Conservation (phyloP, 92 coral and sea anemone genomes). For the Siderastrea radians region DNA sequence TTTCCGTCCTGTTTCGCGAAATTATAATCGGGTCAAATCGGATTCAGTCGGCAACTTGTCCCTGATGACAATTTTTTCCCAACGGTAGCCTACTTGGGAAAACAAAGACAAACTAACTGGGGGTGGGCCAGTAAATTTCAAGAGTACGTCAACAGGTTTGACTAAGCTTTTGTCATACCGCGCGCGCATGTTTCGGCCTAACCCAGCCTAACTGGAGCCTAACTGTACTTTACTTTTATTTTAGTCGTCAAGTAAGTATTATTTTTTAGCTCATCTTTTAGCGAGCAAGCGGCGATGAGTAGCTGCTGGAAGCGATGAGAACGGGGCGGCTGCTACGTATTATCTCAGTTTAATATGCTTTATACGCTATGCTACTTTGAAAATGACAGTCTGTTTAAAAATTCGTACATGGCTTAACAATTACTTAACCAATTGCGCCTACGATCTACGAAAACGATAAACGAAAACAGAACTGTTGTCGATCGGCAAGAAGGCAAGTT, state of each 20-base stretch:
- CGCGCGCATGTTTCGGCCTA: background rate
- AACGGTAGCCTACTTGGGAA: background rate
- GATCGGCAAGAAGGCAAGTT: background rate
- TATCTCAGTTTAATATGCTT: too few species aligned
- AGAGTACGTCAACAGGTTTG: too few species aligned
- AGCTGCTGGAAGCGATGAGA: too few species aligned
- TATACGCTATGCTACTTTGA: background rate
- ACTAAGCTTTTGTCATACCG: too few species aligned
- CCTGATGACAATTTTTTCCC: too few species aligned
- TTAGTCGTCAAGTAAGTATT: background rate
- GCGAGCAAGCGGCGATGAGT: background rate
- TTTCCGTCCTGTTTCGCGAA: too few species aligned
- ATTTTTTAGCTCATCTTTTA: background rate
- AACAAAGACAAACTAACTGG: too few species aligned
- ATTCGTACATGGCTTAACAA: too few species aligned
- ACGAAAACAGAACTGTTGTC: background rate
- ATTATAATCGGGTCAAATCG: too few species aligned
- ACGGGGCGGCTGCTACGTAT: too few species aligned
- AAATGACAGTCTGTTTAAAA: background rate
- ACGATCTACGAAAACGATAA: conserved; percentile 3
- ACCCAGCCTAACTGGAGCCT: background rate
- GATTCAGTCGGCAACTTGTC: too few species aligned
- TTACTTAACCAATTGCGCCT: background rate
- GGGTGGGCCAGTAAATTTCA: too few species aligned
- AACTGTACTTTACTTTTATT: background rate